phyloP scores from a whole-genome alignment of 2,113 vertebrate species.

The Lycaon pictus region DNA sequence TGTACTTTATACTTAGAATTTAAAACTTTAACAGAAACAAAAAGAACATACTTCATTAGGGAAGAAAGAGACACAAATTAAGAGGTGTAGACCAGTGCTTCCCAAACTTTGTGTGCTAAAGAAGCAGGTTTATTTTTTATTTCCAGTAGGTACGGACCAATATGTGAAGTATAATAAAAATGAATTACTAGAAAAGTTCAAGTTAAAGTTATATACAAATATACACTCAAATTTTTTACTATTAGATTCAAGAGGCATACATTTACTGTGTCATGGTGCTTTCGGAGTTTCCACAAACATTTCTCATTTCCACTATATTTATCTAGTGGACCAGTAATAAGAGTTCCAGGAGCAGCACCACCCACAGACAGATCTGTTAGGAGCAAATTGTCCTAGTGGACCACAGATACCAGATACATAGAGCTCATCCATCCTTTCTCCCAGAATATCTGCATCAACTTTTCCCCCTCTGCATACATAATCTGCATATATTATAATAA shows the following conservation, averaged over 20 bases:
- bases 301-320: neutral
- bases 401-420: neutral
- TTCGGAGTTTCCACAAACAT: neutral
- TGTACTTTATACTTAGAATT: neutral
- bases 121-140: neutral
- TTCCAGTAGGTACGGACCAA: neutral
- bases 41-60: neutral
- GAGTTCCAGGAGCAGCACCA: neutral
- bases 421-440: neutral
- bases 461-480: neutral
- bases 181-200: conserved; percentile 6
- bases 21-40: neutral
- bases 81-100: neutral
- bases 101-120: neutral
- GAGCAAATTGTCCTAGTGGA: no score
- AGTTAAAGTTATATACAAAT: conserved; percentile 23
- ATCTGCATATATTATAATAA: neutral
- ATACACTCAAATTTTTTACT: neutral
- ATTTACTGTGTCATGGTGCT: neutral
- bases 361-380: neutral
- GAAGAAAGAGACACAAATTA: neutral
- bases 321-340: neutral
- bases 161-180: neutral
- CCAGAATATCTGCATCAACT: no score
- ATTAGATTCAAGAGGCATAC: neutral